Evolutionary conservation across 1,140 invertebrate genomes (phyloP), one percentile per base, ranked within the genome.

Genomic region (Olivierus martensii): DNA sequence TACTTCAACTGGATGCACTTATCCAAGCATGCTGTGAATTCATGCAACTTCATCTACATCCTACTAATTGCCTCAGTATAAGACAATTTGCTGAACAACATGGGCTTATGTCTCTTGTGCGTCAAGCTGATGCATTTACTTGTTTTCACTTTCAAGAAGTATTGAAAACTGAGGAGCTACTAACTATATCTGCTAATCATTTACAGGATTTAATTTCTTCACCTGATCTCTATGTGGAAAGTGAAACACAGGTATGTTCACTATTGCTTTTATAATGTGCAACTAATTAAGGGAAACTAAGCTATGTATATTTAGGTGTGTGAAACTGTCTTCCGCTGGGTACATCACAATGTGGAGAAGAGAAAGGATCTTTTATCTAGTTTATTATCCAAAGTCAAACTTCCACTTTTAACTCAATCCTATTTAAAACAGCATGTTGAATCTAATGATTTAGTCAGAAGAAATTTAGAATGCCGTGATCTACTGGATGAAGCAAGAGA

Each of bases 321-420:
- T 64, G 85, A 88, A 63, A 86, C 88, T 11, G 88, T 93, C 11
- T 71, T 93, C 3, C 83, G 83, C 68, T 94, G 89, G 89, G 86
- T 76, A 34, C 65, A 35, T 65, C 82, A 87, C 64, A 87, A 92
- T 61, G 81, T 88, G 58, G 84, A 90, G 48, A 80, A 66, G 49
- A 51, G 60, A 10, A 59, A 55, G 54, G 43, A 51, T 21, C 51
- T 64, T 19, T 55, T 72, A 11, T 46, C 67, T 0, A 54, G 46
- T 37, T 56, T 72, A 15, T 48, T 71, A 21, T 55, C 63, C 0
- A 62, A 66, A 45, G 61, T 72, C 0, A 67, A 66, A 42, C 58
- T 72, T 37, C 66, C 70, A 3, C 60, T 69, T 28, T 43, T 72
- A 4, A 59, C 59, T 3, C 48, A 66, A 10, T 42, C 53, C 4